These are phyloP conservation scores for Aythya baeri DNA, from an alignment of 2,113 vertebrate species.

Conservation along the genomic window DNA sequence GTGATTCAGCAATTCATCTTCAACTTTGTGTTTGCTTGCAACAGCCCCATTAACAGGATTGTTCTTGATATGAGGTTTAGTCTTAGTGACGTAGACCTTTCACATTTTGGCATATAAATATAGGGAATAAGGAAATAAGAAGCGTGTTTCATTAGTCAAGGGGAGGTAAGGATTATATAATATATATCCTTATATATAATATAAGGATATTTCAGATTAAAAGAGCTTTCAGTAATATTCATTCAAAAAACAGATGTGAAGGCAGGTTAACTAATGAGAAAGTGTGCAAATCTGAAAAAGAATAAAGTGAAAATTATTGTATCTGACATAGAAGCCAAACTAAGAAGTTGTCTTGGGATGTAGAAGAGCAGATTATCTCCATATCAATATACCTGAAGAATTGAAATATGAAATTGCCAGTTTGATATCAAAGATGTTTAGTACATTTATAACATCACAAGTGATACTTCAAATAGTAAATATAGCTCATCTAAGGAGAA, in stretches of 20 bases:
- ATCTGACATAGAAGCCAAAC: neutral
- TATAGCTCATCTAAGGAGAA: neutral
- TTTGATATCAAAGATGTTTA: neutral
- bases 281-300: neutral
- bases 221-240: neutral
- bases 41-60: neutral
- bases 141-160: accelerated
- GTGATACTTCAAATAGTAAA: neutral
- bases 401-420: neutral
- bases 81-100: neutral
- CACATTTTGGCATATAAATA: neutral
- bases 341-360: neutral
- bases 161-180: neutral
- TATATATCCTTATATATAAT: too few relatives aligned
- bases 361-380: neutral
- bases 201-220: neutral
- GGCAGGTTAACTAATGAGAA: neutral
- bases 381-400: neutral
- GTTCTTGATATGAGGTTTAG: neutral
- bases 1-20: neutral
- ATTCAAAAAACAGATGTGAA: neutral
- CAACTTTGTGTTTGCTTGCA: neutral
- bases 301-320: neutral
- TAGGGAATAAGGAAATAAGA: neutral
- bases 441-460: neutral